Conservation (phyloP, 2,797 vertebrate species). For the Liparis tanakae region DNA sequence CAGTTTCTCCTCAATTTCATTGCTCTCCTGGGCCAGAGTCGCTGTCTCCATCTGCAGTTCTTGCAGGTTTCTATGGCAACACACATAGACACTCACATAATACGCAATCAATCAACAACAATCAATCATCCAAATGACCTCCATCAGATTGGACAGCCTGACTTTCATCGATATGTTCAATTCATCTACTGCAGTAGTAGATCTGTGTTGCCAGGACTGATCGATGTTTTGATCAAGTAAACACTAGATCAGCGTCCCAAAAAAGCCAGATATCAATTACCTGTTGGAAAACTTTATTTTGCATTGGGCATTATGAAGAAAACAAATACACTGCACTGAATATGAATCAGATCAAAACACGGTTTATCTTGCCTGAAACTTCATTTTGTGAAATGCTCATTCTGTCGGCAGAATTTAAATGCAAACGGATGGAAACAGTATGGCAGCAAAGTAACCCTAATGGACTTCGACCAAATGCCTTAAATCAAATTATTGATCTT, state of each 20-base stretch:
- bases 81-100: constrained; percentile 31
- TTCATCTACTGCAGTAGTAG: constrained; percentile 58
- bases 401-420: constrained; percentile 42
- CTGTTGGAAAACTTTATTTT: constrained; percentile 53
- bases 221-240: constrained; percentile 76
- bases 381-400: constrained; percentile 39
- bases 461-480: constrained; percentile 46
- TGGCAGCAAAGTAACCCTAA: constrained; percentile 43
- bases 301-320: constrained; percentile 16
- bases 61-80: constrained; percentile 83
- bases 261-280: constrained; percentile 65
- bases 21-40: constrained; percentile 85
- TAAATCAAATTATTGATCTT: constrained; percentile 63
- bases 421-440: constrained; percentile 35
- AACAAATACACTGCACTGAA: constrained; percentile 17
- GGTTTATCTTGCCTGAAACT: constrained; percentile 32
- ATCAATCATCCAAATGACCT: constrained; percentile 75
- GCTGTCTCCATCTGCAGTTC: constrained; percentile 85
- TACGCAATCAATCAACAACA: constrained; percentile 60
- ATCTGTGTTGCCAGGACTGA: constrained; percentile 56
- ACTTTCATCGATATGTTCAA: constrained; percentile 67
- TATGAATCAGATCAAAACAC: constrained; percentile 28
- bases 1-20: constrained; percentile 88
- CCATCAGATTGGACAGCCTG: constrained; percentile 40
- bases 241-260: constrained; percentile 59